Conservation (phyloP, 1,140 invertebrate genomes). For the Adoxophyes honmai region DNA sequence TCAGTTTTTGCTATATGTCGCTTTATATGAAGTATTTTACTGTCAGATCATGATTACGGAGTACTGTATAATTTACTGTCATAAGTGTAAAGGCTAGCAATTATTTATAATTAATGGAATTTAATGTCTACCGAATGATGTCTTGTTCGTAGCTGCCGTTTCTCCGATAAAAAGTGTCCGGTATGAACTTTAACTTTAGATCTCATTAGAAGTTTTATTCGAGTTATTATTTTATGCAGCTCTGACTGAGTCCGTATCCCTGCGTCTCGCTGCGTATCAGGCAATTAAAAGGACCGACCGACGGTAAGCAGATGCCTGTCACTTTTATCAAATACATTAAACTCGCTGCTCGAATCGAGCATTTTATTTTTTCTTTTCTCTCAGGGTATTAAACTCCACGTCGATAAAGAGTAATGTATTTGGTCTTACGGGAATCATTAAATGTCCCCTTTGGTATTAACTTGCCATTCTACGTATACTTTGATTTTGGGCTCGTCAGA, state of each 20-base stretch:
- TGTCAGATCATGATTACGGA: conserved; percentile 5
- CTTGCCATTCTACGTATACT: conserved; percentile 22
- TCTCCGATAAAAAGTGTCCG: neutral
- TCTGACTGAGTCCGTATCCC: conserved; percentile 14
- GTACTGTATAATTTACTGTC: conserved; percentile 15
- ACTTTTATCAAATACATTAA: conserved; percentile 75
- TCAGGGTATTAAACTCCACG: conserved; percentile 48
- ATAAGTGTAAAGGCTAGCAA: neutral
- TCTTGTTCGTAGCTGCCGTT: neutral
- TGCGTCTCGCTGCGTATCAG: conserved; percentile 50
- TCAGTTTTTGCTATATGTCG: conserved; percentile 4
- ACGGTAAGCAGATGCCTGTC: conserved; percentile 66
- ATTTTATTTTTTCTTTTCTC: conserved; percentile 48
- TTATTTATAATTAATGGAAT: conserved; percentile 10
- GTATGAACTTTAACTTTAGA: no score
- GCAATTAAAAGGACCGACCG: conserved; percentile 44
- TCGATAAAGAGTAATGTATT: conserved; percentile 67
- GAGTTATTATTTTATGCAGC: neutral
- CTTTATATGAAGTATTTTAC: conserved; percentile 6
- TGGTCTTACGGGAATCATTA: conserved; percentile 62
- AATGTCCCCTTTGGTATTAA: conserved; percentile 56
- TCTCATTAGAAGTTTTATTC: neutral
- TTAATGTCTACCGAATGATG: neutral
- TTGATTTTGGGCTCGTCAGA: neutral
- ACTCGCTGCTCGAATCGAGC: conserved; percentile 54